Evolutionary conservation across 30 jellyfish, hydroid and myxozoan genomes (phyloP).

Genomic region (Rhopilema esculentum): DNA sequence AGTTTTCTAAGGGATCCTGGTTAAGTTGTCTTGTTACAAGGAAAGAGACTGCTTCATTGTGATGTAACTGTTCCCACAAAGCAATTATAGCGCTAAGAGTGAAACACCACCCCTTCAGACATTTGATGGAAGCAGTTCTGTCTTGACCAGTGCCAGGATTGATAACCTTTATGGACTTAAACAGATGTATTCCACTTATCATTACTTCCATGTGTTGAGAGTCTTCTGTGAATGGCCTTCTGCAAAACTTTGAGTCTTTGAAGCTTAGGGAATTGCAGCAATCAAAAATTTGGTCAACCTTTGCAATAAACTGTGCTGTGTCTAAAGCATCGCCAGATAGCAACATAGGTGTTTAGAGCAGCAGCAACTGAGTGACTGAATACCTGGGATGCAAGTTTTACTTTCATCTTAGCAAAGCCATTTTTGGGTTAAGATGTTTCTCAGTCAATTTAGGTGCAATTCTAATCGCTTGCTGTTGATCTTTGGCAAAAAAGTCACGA

Average conservation of each 20-base stretch:
- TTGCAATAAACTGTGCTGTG: slow-evolving; percentile 4
- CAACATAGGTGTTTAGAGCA: slow-evolving; percentile 33
- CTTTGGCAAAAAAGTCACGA: slow-evolving; percentile 22
- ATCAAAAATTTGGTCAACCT: slow-evolving; percentile 35
- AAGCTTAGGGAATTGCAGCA: slow-evolving; percentile 34
- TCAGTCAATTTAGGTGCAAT: slow-evolving; percentile 52
- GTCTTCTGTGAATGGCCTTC: slow-evolving; percentile 18
- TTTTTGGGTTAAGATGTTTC: slow-evolving; percentile 34
- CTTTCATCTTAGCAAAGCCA: slow-evolving; percentile 42
- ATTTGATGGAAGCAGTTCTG: not conserved
- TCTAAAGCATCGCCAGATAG: slow-evolving; percentile 35
- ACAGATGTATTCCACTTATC: not conserved
- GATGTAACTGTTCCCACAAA: slow-evolving; percentile 14
- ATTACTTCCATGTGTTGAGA: slow-evolving; percentile 9
- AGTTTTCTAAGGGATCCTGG: slow-evolving; percentile 54
- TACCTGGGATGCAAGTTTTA: slow-evolving; percentile 51
- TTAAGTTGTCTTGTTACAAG: slow-evolving; percentile 45
- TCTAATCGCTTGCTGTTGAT: slow-evolving; percentile 29
- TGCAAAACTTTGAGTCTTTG: slow-evolving; percentile 12
- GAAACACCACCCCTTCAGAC: slow-evolving; percentile 50
- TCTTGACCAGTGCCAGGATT: not conserved
- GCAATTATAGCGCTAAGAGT: slow-evolving; percentile 6
- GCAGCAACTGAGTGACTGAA: slow-evolving; percentile 63
- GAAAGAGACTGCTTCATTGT: not conserved
- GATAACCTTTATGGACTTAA: slow-evolving; percentile 3